Base-by-base conservation (phyloP, 1,140 invertebrate genomes). In the Sitophilus oryzae region DNA sequence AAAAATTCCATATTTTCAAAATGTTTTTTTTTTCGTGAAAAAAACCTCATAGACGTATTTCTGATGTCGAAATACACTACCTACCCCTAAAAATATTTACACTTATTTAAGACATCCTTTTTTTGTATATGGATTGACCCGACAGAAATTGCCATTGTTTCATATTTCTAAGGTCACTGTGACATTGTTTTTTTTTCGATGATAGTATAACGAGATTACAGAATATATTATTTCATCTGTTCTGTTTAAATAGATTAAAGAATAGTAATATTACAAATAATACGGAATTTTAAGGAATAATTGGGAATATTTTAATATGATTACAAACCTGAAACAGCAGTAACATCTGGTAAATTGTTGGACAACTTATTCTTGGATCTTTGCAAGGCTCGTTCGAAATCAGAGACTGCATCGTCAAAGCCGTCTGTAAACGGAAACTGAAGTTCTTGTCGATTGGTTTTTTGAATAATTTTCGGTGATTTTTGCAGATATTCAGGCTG, bases 381-480 rank as follows among this genome's bases (percentile, higher is more conserved):
- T 51, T 79, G 77, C 53, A 86, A 71, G 11, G 82, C 84, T 41
- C 81, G 79, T 69, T 89, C 85, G 67, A 89, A 89, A 65, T 88
- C 85, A n/a, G 76, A 74, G 41, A 85, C 80, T 11, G 82, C 84
- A 66, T 86, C 82, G 57, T 81, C 76, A 53, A 84, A 74, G 18
- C 71, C 72, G 20, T 74, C 73, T 23, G 68, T 56, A 22, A 52
- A 54, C 46, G 42, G 45, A 46, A 60, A 58, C 46, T 14, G 22
- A n/a, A n/a, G n/a, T n/a, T n/a, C n/a, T 15, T 49, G 21, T 59
- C 70, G 52, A 23, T 14, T 44, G n/a, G 52, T 51, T 68, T 67
- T 66, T 56, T 65, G 68, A 3, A 62, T 46, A 63, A 64, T 66
- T 65, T 71, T 71, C 42, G 68, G 66, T 41, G 64, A 21, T 50